phyloP scores from a whole-genome alignment of 1,140 invertebrate species.

The Acromyrmex charruanus region DNA sequence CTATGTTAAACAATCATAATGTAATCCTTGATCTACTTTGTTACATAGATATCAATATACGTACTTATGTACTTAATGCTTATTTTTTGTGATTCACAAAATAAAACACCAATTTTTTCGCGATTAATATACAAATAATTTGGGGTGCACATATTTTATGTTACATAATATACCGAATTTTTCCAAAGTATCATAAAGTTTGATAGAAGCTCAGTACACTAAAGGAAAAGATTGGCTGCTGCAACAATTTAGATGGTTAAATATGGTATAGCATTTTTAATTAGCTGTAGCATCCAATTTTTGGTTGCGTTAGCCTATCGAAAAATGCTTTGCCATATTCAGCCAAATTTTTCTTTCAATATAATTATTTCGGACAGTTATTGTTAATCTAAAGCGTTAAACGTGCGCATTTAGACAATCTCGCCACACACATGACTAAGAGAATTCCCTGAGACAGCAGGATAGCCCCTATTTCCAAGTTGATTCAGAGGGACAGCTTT shows the following conservation, averaged over 20 bases:
- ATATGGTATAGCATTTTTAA: no score
- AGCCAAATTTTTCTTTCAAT: no score
- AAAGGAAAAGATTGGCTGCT: no score
- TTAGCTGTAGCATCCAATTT: no score
- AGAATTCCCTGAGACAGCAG: not conserved
- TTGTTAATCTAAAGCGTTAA: not conserved
- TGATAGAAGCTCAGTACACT: not conserved
- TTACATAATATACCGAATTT: not conserved
- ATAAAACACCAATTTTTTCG: not conserved
- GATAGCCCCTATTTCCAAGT: conserved; percentile 56
- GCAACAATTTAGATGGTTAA: no score
- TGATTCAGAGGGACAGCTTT: conserved; percentile 65
- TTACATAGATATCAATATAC: not conserved
- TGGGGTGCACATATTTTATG: not conserved
- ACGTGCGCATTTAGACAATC: not conserved
- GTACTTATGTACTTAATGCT: not conserved
- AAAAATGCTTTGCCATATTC: no score
- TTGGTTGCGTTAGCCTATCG: no score
- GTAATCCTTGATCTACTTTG: not conserved
- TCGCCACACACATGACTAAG: conserved; percentile 25
- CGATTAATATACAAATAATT: not conserved
- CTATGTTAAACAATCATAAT: not conserved
- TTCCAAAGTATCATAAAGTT: not conserved
- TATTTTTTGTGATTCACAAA: not conserved
- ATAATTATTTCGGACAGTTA: not conserved